A percentile compares a stretch with the other conserved stretches of the same genome.
Conservation (phyloP, 2,113 vertebrate genomes). For the Psephotus haematonotus region DNA sequence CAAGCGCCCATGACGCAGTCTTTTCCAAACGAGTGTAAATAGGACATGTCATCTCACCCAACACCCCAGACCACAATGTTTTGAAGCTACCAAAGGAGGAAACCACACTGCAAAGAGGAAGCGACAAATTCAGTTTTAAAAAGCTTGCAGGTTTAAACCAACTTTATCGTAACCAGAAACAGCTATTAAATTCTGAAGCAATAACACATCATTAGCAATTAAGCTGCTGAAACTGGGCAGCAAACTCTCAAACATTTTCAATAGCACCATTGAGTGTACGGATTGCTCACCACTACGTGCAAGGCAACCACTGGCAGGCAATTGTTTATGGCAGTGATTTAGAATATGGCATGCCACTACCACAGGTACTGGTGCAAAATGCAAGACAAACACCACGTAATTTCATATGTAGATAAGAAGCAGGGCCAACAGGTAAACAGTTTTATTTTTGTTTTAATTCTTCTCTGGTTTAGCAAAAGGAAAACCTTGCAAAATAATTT, state of each 20-base stretch:
- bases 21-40: slow-evolving; percentile 43
- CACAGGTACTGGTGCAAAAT: background rate
- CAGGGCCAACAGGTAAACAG: background rate
- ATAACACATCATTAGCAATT: slow-evolving; percentile 32
- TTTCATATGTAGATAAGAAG: background rate
- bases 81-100: slow-evolving; percentile 50
- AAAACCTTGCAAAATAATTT: background rate
- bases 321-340: background rate
- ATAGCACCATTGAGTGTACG: background rate
- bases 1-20: slow-evolving; percentile 14
- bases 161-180: slow-evolving; percentile 21
- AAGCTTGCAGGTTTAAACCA: slow-evolving; percentile 18
- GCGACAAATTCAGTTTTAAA: slow-evolving; percentile 21
- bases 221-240: background rate
- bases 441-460: background rate
- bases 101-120: slow-evolving; percentile 54
- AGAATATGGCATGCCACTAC: background rate
- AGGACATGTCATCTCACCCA: slow-evolving; percentile 40
- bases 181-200: slow-evolving; percentile 48
- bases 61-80: background rate
- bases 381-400: background rate
- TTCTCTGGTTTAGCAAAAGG: background rate
- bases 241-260: background rate
- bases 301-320: background rate
- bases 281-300: background rate